Evolutionary conservation across 2,797 vertebrate genomes (phyloP).

Genomic region (Rhynchotus rufescens): DNA sequence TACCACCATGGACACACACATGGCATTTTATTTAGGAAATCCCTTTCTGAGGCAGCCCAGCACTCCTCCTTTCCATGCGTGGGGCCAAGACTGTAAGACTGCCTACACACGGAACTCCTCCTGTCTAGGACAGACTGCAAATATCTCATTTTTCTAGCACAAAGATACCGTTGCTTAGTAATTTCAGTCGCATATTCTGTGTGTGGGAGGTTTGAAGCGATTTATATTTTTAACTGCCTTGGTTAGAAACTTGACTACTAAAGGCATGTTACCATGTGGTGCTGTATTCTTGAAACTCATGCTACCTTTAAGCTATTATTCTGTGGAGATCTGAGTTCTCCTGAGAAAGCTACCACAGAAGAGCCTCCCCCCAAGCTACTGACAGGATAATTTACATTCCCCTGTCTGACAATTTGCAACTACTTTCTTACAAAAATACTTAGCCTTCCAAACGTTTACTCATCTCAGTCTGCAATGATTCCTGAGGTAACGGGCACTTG

Average conservation of each 20-base stretch:
- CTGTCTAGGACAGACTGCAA: neutral
- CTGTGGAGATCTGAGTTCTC: neutral
- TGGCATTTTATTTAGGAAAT: neutral
- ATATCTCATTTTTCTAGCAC: neutral
- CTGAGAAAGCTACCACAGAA: neutral
- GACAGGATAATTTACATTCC: neutral
- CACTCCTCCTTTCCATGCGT: neutral
- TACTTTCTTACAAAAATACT: constrained; percentile 3
- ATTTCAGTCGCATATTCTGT: too few relatives aligned
- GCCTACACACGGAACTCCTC: neutral
- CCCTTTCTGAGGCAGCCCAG: neutral
- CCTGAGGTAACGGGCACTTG: neutral
- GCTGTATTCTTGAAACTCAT: neutral
- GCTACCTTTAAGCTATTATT: neutral
- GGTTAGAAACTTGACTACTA: neutral
- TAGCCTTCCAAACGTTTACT: constrained; percentile 8
- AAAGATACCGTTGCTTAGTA: neutral
- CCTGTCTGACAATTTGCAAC: neutral
- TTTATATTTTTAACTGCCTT: neutral
- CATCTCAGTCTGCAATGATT: constrained; percentile 1
- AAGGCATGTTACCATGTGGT: neutral
- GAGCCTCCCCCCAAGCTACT: neutral
- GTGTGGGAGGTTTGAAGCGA: neutral
- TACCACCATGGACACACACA: neutral
- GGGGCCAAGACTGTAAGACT: neutral